These are phyloP conservation scores for Syrphus vitripennis DNA, from an alignment of 2,888 invertebrate genomes.

Conservation along the genomic window DNA sequence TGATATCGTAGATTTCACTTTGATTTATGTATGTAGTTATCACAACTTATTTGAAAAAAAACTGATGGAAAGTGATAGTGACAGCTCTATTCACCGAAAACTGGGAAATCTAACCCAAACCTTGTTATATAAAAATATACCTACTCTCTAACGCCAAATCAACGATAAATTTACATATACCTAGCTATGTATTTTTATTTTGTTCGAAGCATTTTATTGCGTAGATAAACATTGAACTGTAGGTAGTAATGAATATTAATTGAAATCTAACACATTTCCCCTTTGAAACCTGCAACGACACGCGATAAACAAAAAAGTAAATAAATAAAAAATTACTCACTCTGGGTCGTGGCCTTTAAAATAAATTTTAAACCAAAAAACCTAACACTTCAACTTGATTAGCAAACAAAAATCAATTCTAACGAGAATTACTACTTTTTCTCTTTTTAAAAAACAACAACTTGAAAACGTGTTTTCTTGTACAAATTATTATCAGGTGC, in stretches of 20 bases:
- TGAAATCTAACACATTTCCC: not conserved
- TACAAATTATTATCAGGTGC: not conserved
- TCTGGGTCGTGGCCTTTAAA: conserved; percentile 20
- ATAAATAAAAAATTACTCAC: conserved; percentile 49
- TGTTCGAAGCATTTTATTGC: not conserved
- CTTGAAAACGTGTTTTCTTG: conserved; percentile 16
- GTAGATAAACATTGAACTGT: not conserved
- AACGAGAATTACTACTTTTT: not conserved
- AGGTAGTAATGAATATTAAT: not conserved
- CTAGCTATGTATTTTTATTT: not conserved
- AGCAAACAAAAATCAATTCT: not conserved
- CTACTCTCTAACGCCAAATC: not conserved
- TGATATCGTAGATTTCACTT: too few species aligned
- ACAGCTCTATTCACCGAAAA: not conserved
- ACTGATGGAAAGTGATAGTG: not conserved
- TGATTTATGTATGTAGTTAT: too few species aligned
- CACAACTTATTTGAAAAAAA: too few species aligned
- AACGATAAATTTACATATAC: not conserved
- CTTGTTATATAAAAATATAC: not conserved
- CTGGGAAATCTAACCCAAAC: not conserved
- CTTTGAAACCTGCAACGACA: not conserved
- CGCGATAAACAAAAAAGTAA: conserved; percentile 1
- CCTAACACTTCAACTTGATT: not conserved
- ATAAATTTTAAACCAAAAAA: not conserved
- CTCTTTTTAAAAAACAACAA: not conserved